A percentile compares a stretch with the other conserved stretches of the same genome.
Conservation (phyloP, 2,888 invertebrate genomes). For the Germaria angustata region DNA sequence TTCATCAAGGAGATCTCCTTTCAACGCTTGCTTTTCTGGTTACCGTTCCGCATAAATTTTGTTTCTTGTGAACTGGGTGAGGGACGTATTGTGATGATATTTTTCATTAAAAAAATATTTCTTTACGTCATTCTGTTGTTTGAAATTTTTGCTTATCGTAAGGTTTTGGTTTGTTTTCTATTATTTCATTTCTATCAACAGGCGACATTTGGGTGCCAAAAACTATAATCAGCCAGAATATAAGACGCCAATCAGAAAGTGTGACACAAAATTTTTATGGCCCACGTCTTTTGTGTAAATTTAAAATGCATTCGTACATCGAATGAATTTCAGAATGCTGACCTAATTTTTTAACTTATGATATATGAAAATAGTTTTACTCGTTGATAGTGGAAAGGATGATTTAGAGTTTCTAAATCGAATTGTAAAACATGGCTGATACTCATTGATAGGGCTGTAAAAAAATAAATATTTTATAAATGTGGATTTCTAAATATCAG, state of each 20-base stretch:
- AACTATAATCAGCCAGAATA: conserved; percentile 56
- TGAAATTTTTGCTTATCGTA: not conserved
- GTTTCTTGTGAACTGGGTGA: not conserved
- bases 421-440: too few relatives aligned
- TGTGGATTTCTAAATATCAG: too few relatives aligned
- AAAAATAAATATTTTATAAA: too few relatives aligned
- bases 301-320: not conserved
- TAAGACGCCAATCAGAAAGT: conserved; percentile 45
- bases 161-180: not conserved
- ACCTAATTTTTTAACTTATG: too few relatives aligned
- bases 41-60: not conserved
- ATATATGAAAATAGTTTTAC: not conserved
- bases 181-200: conserved; percentile 34
- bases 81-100: conserved; percentile 12
- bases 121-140: not conserved
- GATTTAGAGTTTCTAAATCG: too few relatives aligned
- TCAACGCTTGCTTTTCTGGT: not conserved
- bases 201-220: conserved; percentile 60
- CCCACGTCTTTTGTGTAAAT: not conserved
- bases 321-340: too few relatives aligned
- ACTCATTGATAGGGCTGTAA: too few relatives aligned
- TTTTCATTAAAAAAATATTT: too few relatives aligned
- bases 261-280: conserved; percentile 22
- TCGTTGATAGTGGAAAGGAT: too few relatives aligned
- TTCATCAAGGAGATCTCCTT: conserved; percentile 24